Evolutionary conservation across 2,888 invertebrate genomes (phyloP).

Genomic region (Psylliodes chrysocephalus): DNA sequence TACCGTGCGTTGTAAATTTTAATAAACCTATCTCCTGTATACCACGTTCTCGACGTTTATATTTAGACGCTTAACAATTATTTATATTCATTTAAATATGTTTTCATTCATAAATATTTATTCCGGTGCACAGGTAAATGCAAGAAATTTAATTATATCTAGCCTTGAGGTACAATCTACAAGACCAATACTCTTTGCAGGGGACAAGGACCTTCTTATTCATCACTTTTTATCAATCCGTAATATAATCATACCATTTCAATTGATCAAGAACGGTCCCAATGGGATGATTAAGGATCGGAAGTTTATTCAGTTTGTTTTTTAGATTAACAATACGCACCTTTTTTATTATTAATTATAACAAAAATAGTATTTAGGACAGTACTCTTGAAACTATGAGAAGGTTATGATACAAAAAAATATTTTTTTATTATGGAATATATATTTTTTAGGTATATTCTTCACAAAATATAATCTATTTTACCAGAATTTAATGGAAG

Average conservation of each 20-base stretch:
- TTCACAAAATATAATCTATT: too few species aligned
- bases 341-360: too few species aligned
- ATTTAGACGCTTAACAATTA: slow-evolving; percentile 19
- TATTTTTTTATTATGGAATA: too few species aligned
- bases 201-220: slow-evolving; percentile 51
- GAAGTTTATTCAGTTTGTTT: too few species aligned
- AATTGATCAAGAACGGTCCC: neutral
- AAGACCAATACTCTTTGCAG: slow-evolving; percentile 49
- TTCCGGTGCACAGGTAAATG: slow-evolving; percentile 46
- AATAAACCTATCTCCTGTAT: neutral
- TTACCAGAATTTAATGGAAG: too few species aligned
- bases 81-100: slow-evolving; percentile 43
- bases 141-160: slow-evolving; percentile 49
- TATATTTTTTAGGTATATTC: too few species aligned
- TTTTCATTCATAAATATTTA: slow-evolving; percentile 51
- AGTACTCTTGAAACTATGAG: too few species aligned
- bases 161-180: slow-evolving; percentile 48
- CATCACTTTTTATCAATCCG: slow-evolving; percentile 41
- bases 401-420: too few species aligned
- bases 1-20: neutral
- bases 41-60: slow-evolving; percentile 5
- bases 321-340: too few species aligned
- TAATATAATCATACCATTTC: slow-evolving; percentile 43
- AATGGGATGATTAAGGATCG: too few species aligned
- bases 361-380: too few species aligned